Evolutionary conservation across 2,797 vertebrate genomes (phyloP).

Genomic region (Scyliorhinus canicula): DNA sequence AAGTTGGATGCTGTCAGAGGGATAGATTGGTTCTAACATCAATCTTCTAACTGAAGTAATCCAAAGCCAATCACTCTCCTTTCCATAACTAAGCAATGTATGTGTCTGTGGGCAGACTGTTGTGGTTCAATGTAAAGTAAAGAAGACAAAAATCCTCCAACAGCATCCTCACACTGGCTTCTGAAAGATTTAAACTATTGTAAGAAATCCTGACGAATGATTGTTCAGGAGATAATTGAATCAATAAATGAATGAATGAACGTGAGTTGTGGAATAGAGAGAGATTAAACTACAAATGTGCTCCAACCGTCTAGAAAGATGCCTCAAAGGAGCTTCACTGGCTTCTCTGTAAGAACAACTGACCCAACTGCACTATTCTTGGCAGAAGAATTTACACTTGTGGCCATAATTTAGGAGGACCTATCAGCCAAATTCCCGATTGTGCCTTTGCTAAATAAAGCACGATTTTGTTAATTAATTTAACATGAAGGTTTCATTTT

Average conservation of each 20-base stretch:
- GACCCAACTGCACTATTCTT: conserved; percentile 11
- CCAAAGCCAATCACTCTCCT: neutral
- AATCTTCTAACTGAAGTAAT: neutral
- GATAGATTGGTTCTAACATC: neutral
- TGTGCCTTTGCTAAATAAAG: neutral
- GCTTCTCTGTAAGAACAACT: neutral
- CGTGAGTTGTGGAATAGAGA: neutral
- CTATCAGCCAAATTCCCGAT: neutral
- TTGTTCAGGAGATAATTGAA: neutral
- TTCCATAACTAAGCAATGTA: neutral
- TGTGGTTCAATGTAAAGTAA: neutral
- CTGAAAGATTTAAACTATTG: neutral
- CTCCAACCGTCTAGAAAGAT: neutral
- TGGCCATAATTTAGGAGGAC: neutral
- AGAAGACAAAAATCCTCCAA: neutral
- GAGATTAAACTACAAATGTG: neutral
- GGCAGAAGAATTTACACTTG: neutral
- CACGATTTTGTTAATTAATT: neutral
- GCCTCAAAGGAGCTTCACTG: too few relatives aligned
- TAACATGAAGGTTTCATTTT: neutral
- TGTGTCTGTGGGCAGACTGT: neutral
- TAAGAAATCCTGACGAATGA: neutral
- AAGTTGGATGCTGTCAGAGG: neutral
- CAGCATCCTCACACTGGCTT: neutral
- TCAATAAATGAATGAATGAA: neutral